A percentile compares a stretch with the other conserved stretches of the same genome.
Conservation (phyloP, 2,888 invertebrate species). For the Cremastinae sp. region DNA sequence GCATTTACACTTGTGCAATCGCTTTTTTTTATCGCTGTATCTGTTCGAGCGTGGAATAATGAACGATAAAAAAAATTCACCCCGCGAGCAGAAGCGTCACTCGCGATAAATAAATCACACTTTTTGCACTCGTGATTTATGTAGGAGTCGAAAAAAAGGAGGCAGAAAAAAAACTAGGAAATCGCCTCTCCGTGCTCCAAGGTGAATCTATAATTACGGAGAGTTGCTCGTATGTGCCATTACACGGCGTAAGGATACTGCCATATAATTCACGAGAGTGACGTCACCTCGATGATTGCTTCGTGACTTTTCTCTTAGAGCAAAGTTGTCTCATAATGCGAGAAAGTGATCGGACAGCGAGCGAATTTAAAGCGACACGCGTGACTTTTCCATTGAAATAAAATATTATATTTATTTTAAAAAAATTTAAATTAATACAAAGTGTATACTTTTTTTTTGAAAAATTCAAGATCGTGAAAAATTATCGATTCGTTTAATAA, state of each 20-base stretch:
- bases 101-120: background rate
- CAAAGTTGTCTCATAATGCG: background rate
- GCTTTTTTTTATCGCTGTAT: too few relatives aligned
- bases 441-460: too few relatives aligned
- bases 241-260: background rate
- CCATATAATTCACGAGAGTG: background rate
- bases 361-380: too few relatives aligned
- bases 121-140: background rate
- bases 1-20: too few relatives aligned
- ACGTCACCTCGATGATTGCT: slow-evolving; percentile 2
- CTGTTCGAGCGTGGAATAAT: too few relatives aligned
- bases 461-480: too few relatives aligned
- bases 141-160: slow-evolving; percentile 3
- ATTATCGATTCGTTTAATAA: too few relatives aligned
- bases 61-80: too few relatives aligned
- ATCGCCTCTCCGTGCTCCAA: slow-evolving; percentile 19
- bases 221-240: slow-evolving; percentile 5
- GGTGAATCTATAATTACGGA: slow-evolving; percentile 21
- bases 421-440: too few relatives aligned
- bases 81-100: background rate
- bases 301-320: background rate
- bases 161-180: slow-evolving; percentile 3
- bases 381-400: too few relatives aligned
- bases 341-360: too few relatives aligned
- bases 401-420: too few relatives aligned